Evolutionary conservation across 2,113 vertebrate species (phyloP).

Genomic region (Cromileptes altivelis): DNA sequence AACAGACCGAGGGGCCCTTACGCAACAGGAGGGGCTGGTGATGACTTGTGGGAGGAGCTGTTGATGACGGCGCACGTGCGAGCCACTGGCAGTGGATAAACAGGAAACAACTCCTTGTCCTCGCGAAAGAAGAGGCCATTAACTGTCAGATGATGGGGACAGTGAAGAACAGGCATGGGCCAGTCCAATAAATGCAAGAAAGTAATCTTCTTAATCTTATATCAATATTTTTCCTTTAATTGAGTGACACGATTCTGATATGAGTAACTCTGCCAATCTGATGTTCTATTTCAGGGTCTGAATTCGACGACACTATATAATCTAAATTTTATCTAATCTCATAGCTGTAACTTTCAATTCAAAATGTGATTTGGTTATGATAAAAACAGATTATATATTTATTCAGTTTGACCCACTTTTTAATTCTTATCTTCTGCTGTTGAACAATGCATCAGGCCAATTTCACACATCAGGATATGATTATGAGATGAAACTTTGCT

Average conservation of each 20-base stretch:
- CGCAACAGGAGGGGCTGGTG: too few species aligned
- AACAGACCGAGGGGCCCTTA: too few species aligned
- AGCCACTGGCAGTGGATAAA: too few species aligned
- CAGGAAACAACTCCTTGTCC: too few species aligned
- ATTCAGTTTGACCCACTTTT: slow-evolving; percentile 24
- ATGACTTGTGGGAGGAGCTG: too few species aligned
- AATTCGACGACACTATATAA: neutral
- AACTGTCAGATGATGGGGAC: too few species aligned
- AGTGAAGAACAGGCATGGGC: too few species aligned
- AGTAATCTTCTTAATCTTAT: neutral
- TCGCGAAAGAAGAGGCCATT: too few species aligned
- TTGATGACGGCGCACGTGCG: too few species aligned
- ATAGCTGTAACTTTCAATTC: neutral
- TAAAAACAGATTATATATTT: neutral
- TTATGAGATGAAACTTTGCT: neutral
- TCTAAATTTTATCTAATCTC: neutral
- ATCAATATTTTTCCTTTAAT: neutral
- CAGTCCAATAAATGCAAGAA: neutral
- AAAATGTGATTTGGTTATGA: neutral
- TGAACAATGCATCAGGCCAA: neutral
- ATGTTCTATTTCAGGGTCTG: neutral
- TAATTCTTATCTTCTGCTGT: slow-evolving; percentile 16
- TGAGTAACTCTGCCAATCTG: neutral
- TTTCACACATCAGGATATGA: slow-evolving; percentile 4
- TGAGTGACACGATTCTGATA: neutral